Percentiles rank a stretch among this genome's conserved stretches.
Evolutionary conservation across 1,140 invertebrate species (phyloP).

Genomic region (Ceratitis capitata): DNA sequence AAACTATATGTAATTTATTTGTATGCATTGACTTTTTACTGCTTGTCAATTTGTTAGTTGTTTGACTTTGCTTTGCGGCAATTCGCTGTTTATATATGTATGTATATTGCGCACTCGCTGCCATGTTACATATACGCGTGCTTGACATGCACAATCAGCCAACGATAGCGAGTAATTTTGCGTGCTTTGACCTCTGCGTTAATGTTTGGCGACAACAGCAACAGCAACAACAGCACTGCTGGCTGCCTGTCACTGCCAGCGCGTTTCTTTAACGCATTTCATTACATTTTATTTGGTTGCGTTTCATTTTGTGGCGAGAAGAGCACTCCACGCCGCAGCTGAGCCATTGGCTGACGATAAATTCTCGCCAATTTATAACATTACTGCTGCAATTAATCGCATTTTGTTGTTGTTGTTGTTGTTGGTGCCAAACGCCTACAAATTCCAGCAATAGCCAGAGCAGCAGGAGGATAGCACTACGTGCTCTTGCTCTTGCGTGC

Average conservation of each 20-base stretch:
- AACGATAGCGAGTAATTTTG: neutral
- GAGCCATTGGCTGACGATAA: neutral
- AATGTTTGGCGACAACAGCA: neutral
- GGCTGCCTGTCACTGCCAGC: neutral
- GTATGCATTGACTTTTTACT: neutral
- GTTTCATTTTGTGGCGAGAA: neutral
- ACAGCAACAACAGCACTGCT: neutral
- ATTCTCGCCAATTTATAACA: neutral
- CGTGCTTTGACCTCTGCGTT: neutral
- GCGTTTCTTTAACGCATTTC: neutral
- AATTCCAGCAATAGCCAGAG: neutral
- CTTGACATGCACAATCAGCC: neutral
- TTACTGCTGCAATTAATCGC: slow-evolving; percentile 3
- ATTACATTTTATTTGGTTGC: neutral
- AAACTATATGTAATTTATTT: neutral
- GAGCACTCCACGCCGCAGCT: neutral
- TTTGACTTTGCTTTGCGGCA: neutral
- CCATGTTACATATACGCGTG: neutral
- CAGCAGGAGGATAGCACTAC: neutral
- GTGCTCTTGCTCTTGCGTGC: neutral
- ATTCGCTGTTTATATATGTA: neutral
- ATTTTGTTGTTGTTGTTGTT: neutral
- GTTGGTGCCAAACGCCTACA: neutral
- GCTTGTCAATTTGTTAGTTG: neutral
- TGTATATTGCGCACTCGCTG: neutral